Base-by-base conservation (phyloP, 2,797 vertebrate species). In the Oryzias sinensis region DNA sequence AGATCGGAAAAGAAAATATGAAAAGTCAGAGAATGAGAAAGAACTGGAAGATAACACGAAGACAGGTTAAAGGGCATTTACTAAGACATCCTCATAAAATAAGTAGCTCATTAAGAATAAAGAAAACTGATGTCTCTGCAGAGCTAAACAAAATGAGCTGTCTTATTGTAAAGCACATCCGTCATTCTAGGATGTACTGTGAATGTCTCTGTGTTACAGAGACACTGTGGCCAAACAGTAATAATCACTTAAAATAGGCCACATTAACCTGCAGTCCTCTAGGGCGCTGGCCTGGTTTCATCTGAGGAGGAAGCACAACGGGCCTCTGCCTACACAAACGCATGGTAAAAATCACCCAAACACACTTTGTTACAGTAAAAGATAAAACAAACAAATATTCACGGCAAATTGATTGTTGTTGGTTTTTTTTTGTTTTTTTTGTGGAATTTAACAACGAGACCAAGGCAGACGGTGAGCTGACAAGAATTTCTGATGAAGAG, bases 181-280 rank as follows among this genome's bases (percentile, higher is more conserved):
- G 17, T 53, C 53, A 49, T 17, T 33, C 6, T 56, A 40, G 16
- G 42, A 41, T 48, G 65, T 59, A 62, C n/a, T 70, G 54, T 72
- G 66, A 56, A 53, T 59, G 63, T 43, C 56, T 64, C 57, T 72
- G 74, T 72, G 61, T 57, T 49, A 62, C 58, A 43, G 74, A 73
- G 72, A 69, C 47, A 37, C 79, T 80, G 79, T 74, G 84, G 83
- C 84, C 76, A 70, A 74, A 82, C 77, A 85, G 78, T 76, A 86
- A 81, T 88, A 84, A 88, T 87, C 44, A 56, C 74, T 83, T 79
- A 66, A 88, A 90, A 90, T 89, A 90, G 84, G 82, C 71, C 79
- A 73, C 81, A 86, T 90, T 89, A 89, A 90, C 89, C 89, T 89
- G 82, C 69, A 79, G 84, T 85, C 77, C 87, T 89, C 88, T 68